Conservation (phyloP, 2,113 vertebrate species). For the Aphyosemion australe region DNA sequence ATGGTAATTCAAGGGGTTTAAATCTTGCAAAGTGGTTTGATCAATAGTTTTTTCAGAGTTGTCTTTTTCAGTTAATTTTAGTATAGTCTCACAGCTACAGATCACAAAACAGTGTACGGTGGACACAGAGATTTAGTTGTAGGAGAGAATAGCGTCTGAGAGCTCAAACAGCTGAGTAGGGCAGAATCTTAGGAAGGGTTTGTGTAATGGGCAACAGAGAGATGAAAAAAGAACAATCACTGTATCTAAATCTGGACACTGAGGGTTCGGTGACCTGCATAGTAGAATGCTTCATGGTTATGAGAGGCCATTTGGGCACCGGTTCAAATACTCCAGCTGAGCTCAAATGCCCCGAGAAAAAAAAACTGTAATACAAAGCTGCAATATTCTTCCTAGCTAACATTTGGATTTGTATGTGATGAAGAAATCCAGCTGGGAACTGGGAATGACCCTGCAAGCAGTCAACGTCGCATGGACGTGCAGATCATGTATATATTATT, state of each 20-base stretch:
- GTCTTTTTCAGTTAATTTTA: too few species aligned
- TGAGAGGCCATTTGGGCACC: slow-evolving; percentile 4
- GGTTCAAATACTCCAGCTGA: slow-evolving; percentile 1
- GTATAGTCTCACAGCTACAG: too few species aligned
- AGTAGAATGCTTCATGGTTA: not conserved
- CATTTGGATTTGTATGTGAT: not conserved
- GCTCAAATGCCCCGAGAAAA: not conserved
- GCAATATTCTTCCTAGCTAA: not conserved
- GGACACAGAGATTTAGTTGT: too few species aligned
- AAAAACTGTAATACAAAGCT: slow-evolving; percentile 1
- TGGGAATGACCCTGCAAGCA: too few species aligned
- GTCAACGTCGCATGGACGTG: too few species aligned
- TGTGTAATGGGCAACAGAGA: not conserved
- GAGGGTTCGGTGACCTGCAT: not conserved
- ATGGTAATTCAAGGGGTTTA: too few species aligned
- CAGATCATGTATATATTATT: too few species aligned
- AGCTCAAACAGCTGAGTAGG: not conserved
- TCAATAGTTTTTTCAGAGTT: too few species aligned
- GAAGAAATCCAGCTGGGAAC: not conserved
- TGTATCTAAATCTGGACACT: not conserved
- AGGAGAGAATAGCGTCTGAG: not conserved
- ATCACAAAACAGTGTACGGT: too few species aligned
- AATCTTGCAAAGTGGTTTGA: too few species aligned
- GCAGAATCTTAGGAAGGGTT: not conserved
- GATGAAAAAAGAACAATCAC: not conserved